A percentile compares a stretch with the other conserved stretches of the same genome.
Evolutionary conservation across 2,888 invertebrate genomes (phyloP).

Genomic region (Anarsia innoxiella): DNA sequence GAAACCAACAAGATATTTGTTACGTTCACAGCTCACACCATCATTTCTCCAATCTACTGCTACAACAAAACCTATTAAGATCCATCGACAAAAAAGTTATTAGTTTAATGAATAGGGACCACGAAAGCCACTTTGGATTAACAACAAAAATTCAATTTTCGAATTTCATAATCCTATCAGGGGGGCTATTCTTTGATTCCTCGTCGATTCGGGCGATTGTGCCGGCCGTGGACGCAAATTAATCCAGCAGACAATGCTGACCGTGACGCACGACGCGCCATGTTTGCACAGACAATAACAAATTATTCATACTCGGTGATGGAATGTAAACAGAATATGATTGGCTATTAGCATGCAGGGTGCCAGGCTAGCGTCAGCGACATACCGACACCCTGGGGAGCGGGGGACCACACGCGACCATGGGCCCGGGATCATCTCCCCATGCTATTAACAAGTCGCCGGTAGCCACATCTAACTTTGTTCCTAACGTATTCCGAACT

Average conservation of each 20-base stretch:
- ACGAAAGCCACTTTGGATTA: slow-evolving; percentile 5
- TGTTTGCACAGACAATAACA: slow-evolving; percentile 71
- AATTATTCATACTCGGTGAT: slow-evolving; percentile 73
- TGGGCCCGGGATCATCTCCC: slow-evolving; percentile 59
- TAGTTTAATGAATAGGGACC: slow-evolving; percentile 4
- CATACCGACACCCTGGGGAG: slow-evolving; percentile 42
- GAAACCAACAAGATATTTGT: slow-evolving; percentile 11
- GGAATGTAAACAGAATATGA: slow-evolving; percentile 76
- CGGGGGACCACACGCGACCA: slow-evolving; percentile 27
- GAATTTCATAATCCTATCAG: slow-evolving; percentile 47
- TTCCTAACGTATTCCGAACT: slow-evolving; percentile 66
- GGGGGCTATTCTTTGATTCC: slow-evolving; percentile 55
- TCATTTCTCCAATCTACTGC: no score
- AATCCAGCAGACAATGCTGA: slow-evolving; percentile 65
- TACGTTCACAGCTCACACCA: slow-evolving; percentile 8
- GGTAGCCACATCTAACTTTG: slow-evolving; percentile 60
- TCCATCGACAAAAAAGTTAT: slow-evolving; percentile 2
- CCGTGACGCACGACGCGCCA: slow-evolving; percentile 49
- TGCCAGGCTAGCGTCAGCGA: slow-evolving; percentile 34
- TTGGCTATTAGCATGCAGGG: slow-evolving; percentile 71
- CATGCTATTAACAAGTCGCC: slow-evolving; percentile 62
- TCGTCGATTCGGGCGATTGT: slow-evolving; percentile 46
- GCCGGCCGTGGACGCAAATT: slow-evolving; percentile 51
- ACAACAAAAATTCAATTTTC: slow-evolving; percentile 47
- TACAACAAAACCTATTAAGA: no score